Evolutionary conservation across 2,888 invertebrate genomes (phyloP), one percentile per base, ranked within the genome.

Genomic region (Pyrrhopygopsis socrates): DNA sequence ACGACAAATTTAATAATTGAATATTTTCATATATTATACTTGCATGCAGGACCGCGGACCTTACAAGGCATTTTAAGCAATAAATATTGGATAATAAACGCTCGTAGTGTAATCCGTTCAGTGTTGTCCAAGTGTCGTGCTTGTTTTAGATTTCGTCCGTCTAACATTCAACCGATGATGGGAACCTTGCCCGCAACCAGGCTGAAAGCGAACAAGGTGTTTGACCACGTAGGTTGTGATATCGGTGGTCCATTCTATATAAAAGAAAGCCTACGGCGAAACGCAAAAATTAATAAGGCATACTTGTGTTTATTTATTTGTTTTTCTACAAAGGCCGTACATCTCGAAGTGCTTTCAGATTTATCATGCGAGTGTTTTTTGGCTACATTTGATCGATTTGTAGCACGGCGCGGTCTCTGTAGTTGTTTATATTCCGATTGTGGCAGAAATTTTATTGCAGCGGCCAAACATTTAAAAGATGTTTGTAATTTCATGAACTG

Each of bases 41-140:
- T 70, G 24, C 41, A 70, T 18, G 68, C 71, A 27, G 79, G 79
- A 13, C 79, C 79, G 18, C 79, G 71, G 20, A 78, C 74, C 60
- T 87, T 87, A 80, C 84, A 45, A 75, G 74, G 81, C 41, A 75
- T 84, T 65, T 41, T 80, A 6, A 30, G 45, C 22, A 60, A 41
- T 38, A 80, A 34, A 34, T 80, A 80, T 27, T 80, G 80, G 80
- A 80, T 80, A 29, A 50, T 80, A 20, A 41, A 58, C 30, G 80
- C 80, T 73, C 73, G 80, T 71, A 73, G 63, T 71, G 41, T 70
- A 11, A 78, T 70, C 22, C 78, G 78, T 38, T 78, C 78, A 2
- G 58, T 78, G n/a, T 34, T 78, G n/a, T 68, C 58, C 11, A 68
- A 58, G 18, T 78, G 78, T 34, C 24, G 34, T 1, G 41, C 54